Percentiles rank a stretch among this genome's conserved stretches.
Conservation (phyloP, 2,113 vertebrate genomes). For the Elanoides forficatus region DNA sequence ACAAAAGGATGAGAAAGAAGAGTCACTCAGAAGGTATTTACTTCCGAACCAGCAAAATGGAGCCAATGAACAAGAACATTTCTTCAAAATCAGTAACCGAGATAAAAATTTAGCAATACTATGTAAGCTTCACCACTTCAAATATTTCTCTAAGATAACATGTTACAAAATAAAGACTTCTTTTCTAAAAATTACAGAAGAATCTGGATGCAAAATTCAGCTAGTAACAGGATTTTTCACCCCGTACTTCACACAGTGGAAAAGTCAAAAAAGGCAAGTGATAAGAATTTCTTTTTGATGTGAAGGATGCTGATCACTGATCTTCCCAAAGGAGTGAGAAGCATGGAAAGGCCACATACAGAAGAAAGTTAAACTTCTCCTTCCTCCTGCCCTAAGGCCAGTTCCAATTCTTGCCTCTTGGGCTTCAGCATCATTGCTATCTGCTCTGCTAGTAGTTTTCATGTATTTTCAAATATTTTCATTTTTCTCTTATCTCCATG, state of each 20-base stretch:
- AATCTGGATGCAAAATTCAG: neutral
- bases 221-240: neutral
- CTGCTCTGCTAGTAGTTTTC: neutral
- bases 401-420: neutral
- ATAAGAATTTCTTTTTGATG: neutral
- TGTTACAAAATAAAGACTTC: neutral
- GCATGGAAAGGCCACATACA: neutral
- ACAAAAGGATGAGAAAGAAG: neutral
- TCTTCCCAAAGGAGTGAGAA: neutral
- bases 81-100: neutral
- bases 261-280: neutral
- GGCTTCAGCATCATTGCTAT: neutral
- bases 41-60: neutral
- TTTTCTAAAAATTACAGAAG: neutral
- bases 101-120: neutral
- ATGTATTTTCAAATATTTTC: neutral
- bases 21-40: neutral
- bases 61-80: neutral
- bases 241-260: neutral
- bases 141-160: neutral
- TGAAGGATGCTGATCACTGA: neutral
- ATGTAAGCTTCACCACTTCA: neutral
- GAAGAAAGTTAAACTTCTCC: neutral
- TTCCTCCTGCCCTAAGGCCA: neutral
- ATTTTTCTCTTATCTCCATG: neutral